Evolutionary conservation across 2,888 invertebrate genomes (phyloP).

Genomic region (Auanema freiburgensis): DNA sequence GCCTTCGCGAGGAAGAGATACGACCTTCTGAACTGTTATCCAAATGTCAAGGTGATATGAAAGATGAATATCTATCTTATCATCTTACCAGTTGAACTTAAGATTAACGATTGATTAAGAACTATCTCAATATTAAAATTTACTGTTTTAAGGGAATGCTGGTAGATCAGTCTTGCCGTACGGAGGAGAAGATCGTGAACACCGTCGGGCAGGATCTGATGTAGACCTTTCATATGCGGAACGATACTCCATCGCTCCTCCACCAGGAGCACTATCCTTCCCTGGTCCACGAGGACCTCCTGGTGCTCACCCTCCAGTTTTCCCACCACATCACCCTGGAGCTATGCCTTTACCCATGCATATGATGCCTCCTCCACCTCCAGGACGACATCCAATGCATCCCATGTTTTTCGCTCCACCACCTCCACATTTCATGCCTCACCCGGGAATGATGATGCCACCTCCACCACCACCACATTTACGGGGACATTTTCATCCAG

Average conservation of each 20-base stretch:
- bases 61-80: too few species aligned
- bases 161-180: background rate
- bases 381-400: constrained; percentile 9
- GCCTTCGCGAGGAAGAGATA: too few species aligned
- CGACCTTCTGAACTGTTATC: too few species aligned
- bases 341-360: constrained; percentile 34
- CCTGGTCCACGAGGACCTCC: constrained; percentile 16
- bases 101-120: too few species aligned
- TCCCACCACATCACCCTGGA: constrained; percentile 28
- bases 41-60: too few species aligned
- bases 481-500: background rate
- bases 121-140: background rate
- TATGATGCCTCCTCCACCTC: constrained; percentile 65
- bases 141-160: background rate
- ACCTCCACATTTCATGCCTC: constrained; percentile 33
- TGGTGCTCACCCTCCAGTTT: constrained; percentile 28
- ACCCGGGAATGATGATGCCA: constrained; percentile 21
- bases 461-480: constrained; percentile 13
- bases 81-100: too few species aligned
- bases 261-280: constrained; percentile 22
- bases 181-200: constrained; percentile 19
- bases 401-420: constrained; percentile 18
- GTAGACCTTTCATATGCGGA: constrained; percentile 26
- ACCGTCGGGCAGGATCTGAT: constrained; percentile 38
- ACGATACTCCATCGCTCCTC: constrained; percentile 25